A percentile compares a stretch with the other conserved stretches of the same genome.
Conservation (phyloP, 2,888 invertebrate species). For the Ischnura elegans region DNA sequence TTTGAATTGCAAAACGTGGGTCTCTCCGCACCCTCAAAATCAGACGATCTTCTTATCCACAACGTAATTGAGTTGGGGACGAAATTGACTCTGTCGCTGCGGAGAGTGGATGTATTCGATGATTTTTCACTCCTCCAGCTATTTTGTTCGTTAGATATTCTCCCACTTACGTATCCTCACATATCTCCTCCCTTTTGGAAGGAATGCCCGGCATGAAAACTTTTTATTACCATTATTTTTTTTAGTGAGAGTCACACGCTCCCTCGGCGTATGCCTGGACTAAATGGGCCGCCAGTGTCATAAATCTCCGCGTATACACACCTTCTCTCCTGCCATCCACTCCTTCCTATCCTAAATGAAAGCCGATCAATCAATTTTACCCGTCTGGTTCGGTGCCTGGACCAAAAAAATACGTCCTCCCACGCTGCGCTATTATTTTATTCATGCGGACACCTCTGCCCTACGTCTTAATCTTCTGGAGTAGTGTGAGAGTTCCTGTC, state of each 20-base stretch:
- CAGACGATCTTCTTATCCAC: conserved; percentile 53
- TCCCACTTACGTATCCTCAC: neutral
- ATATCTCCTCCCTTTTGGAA: neutral
- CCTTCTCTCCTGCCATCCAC: no score
- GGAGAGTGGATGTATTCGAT: conserved; percentile 34
- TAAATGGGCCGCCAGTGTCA: conserved; percentile 23
- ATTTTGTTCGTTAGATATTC: conserved; percentile 46
- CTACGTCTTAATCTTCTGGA: neutral
- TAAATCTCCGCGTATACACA: conserved; percentile 33
- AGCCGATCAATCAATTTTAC: conserved; percentile 39
- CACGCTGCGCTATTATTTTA: conserved; percentile 40
- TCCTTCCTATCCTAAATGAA: neutral
- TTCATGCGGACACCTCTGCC: neutral
- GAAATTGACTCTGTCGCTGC: conserved; percentile 27
- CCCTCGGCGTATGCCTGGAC: conserved; percentile 33
- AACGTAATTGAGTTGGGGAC: conserved; percentile 62
- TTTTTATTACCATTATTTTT: no score
- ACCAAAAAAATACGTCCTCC: conserved; percentile 40
- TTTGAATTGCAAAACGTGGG: conserved; percentile 58
- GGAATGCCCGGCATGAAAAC: neutral
- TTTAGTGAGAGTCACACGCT: neutral
- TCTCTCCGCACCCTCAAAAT: conserved; percentile 47
- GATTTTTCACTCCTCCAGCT: conserved; percentile 39
- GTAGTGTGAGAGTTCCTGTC: neutral
- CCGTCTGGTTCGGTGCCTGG: neutral